Evolutionary conservation across 2,888 invertebrate genomes (phyloP).

Genomic region (Isoperla grammatica): DNA sequence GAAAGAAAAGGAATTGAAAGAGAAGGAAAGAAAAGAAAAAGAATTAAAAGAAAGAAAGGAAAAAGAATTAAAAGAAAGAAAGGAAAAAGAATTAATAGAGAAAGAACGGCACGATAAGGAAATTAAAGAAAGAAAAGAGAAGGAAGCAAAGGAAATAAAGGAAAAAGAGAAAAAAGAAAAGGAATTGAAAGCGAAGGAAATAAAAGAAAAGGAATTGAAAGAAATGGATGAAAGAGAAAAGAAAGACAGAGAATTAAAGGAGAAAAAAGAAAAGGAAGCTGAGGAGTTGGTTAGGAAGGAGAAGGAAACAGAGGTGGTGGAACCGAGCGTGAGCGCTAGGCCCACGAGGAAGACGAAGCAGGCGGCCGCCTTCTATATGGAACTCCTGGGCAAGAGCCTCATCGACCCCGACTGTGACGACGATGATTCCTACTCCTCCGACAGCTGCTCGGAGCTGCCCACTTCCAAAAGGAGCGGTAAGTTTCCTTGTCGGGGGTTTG

Average conservation of each 20-base stretch:
- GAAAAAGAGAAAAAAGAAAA: conserved; percentile 26
- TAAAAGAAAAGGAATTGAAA: conserved; percentile 21
- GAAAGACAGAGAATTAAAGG: conserved; percentile 31
- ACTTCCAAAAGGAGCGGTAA: conserved; percentile 57
- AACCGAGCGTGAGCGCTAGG: conserved; percentile 39
- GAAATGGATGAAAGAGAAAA: conserved; percentile 19
- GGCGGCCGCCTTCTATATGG: conserved; percentile 68
- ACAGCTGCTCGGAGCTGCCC: conserved; percentile 62
- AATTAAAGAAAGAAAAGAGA: conserved; percentile 32
- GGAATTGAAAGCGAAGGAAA: conserved; percentile 22
- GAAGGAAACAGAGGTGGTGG: conserved; percentile 33
- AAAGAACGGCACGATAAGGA: conserved; percentile 28
- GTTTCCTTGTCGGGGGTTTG: conserved; percentile 29
- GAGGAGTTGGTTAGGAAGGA: conserved; percentile 27
- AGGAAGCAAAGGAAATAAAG: too few species aligned
- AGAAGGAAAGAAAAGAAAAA: conserved; percentile 35
- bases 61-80: too few species aligned
- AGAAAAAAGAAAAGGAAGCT: conserved; percentile 4
- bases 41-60: conserved; percentile 9
- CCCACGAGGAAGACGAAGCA: conserved; percentile 68
- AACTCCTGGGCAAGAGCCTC: conserved; percentile 63
- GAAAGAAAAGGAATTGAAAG: conserved; percentile 22
- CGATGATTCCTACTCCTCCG: conserved; percentile 57
- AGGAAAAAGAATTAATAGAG: too few species aligned
- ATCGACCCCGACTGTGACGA: conserved; percentile 56